Base-by-base conservation (phyloP, 1,140 invertebrate genomes). In the Metopolophium dirhodum region DNA sequence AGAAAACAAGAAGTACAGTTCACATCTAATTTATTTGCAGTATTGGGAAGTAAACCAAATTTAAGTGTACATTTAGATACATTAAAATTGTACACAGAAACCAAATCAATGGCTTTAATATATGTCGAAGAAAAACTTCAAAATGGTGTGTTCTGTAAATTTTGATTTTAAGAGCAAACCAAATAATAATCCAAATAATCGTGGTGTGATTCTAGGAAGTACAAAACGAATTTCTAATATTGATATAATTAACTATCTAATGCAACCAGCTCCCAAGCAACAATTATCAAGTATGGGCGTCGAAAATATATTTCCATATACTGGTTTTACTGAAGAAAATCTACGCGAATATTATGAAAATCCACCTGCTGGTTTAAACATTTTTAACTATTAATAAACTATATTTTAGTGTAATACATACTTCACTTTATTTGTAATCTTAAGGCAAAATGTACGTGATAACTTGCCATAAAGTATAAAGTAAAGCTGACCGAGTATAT, bases 271-370 rank as follows among this genome's bases (percentile, higher is more conserved):
- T 83, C 96, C 97, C 26, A 97, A 97, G 90, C 96, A 96, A 89
- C 97, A 98, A 93, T 95, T 98, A 8, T 95, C 95, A 9, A 96
- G 96, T 94, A 96, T 97, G 37, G 97, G 97, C 0, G 82, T 93
- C 30, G 95, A 95, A 45, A 95, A 95, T 88, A 94, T 96, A 35
- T 94, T 95, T 90, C 95, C 95, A 11, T 94, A 94, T 91, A 90
- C 94, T 23, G 92, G 91, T 45, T 96, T 97, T 45, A 96, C 97
- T 94, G 96, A 96, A 35, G 96, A 97, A 26, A 97, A 98, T 94
- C 94, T 99, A 0, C 97, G 98, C 94, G 97, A 98, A 94, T 99
- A 99, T 95, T 95, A 99, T 82, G 98, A 98, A 93, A 97, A 97
- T 95, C 97, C 98, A 14, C 98, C 98, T 26, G 96, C 97, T 94